A percentile compares a stretch with the other conserved stretches of the same genome.
Evolutionary conservation across 2,888 invertebrate genomes (phyloP).

Genomic region (Operophtera brumata): DNA sequence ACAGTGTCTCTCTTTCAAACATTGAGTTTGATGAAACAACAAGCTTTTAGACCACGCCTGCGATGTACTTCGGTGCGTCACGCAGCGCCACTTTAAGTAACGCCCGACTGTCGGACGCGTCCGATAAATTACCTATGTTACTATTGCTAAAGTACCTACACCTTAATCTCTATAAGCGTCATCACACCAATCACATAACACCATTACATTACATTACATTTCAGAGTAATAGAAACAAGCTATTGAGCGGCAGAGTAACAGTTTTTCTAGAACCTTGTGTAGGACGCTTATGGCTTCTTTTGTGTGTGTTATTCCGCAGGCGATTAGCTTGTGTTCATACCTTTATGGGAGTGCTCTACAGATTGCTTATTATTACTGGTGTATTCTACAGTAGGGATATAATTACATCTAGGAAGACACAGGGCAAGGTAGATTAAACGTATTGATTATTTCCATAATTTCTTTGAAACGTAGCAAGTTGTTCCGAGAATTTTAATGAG

Average conservation of each 20-base stretch:
- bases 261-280: no score
- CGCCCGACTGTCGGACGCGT: no score
- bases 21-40: no score
- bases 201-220: constrained; percentile 48
- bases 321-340: no score
- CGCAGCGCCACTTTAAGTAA: no score
- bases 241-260: constrained; percentile 13
- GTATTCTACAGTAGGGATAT: constrained; percentile 12
- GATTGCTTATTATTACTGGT: constrained; percentile 10
- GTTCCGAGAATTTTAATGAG: constrained; percentile 2
- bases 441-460: not conserved
- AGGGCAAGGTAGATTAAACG: constrained; percentile 1
- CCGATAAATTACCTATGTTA: no score
- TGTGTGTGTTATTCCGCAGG: no score
- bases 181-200: constrained; percentile 74
- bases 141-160: constrained; percentile 46
- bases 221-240: constrained; percentile 51
- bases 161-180: constrained; percentile 71
- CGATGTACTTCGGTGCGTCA: no score
- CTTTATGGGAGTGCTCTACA: constrained; percentile 3
- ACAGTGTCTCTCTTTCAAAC: no score
- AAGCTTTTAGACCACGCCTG: no score
- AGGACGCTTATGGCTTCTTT: no score
- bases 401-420: constrained; percentile 28
- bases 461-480: not conserved